Evolutionary conservation across 2,113 vertebrate genomes (phyloP).

Genomic region (Felis chaus): DNA sequence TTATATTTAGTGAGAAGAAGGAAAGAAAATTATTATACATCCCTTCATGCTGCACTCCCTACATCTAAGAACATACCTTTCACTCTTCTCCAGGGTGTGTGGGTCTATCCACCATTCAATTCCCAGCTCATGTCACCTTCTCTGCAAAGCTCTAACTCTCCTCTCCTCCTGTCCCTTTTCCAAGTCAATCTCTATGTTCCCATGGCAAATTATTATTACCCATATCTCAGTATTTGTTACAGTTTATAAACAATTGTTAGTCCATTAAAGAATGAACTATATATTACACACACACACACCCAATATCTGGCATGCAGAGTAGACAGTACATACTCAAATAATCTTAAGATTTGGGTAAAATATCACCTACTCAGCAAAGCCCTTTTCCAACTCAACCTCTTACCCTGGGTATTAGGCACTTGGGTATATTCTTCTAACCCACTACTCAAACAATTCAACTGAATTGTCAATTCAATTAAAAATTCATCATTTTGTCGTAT

Average conservation of each 20-base stretch:
- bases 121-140: background rate
- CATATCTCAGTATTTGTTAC: conserved; percentile 21
- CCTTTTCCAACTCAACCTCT: background rate
- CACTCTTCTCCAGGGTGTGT: background rate
- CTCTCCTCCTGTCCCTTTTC: background rate
- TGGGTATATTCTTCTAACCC: background rate
- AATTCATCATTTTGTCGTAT: conserved; percentile 25
- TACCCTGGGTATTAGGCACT: background rate
- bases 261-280: background rate
- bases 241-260: conserved; percentile 24
- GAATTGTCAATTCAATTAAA: conserved; percentile 27
- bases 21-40: background rate
- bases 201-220: background rate
- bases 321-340: background rate
- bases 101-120: background rate
- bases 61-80: background rate
- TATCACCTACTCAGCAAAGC: background rate
- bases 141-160: background rate
- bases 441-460: background rate
- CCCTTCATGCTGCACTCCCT: background rate
- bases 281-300: background rate
- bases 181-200: background rate
- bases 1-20: background rate
- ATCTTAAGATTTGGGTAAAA: background rate
- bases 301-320: background rate